These are phyloP conservation scores for Caenorhabditis wallacei DNA, from an alignment of 2,888 invertebrate species.

Conservation along the genomic window DNA sequence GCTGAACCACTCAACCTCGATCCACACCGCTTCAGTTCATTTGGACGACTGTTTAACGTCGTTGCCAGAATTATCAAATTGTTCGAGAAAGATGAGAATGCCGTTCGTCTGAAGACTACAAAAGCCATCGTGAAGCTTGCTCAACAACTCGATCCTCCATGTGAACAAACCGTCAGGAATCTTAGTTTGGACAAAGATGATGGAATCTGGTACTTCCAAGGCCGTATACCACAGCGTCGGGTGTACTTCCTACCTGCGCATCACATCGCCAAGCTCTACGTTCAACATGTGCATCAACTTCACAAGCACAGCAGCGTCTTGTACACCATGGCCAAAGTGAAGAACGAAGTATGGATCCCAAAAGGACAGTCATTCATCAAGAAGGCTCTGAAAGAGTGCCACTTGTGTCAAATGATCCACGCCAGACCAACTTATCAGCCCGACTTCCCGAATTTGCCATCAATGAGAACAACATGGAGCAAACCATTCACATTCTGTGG, in stretches of 20 bases:
- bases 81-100: background rate
- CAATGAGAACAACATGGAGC: conserved; percentile 71
- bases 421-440: conserved; percentile 72
- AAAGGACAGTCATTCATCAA: conserved; percentile 74
- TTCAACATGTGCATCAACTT: conserved; percentile 5
- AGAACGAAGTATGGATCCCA: conserved; percentile 80
- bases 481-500: conserved; percentile 78
- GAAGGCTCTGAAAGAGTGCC: conserved; percentile 74
- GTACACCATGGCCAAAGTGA: conserved; percentile 66
- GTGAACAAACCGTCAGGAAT: conserved; percentile 13
- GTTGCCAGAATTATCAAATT: background rate
- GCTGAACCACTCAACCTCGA: conserved; percentile 12
- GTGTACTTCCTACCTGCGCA: conserved; percentile 12
- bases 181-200: conserved; percentile 1
- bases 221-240: background rate
- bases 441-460: conserved; percentile 82
- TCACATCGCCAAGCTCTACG: conserved; percentile 14
- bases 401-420: conserved; percentile 74
- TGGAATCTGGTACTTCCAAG: conserved; percentile 15
- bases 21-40: conserved; percentile 25
- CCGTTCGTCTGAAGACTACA: background rate
- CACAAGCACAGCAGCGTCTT: conserved; percentile 26
- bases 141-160: conserved; percentile 31
- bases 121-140: conserved; percentile 8
- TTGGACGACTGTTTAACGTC: conserved; percentile 10